These are phyloP conservation scores for Melieria picta DNA, from an alignment of 2,888 invertebrate genomes.

Conservation along the genomic window DNA sequence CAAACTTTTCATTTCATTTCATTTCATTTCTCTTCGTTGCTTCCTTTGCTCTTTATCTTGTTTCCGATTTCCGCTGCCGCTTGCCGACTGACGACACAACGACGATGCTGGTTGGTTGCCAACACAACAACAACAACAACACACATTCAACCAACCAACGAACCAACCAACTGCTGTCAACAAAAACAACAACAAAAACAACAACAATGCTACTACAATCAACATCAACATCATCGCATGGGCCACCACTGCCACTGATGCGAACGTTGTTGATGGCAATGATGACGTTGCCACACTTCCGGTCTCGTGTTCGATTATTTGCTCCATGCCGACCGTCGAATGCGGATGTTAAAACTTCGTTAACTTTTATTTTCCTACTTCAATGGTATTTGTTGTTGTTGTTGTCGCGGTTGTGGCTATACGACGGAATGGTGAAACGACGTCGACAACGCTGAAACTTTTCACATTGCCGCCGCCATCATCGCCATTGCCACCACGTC, in stretches of 20 bases:
- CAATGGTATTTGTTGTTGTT: constrained; percentile 4
- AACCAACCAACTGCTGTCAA: constrained; percentile 6
- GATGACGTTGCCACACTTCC: constrained; percentile 55
- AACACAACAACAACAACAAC: constrained; percentile 8
- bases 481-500: background rate
- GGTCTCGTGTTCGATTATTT: constrained; percentile 53
- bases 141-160: background rate
- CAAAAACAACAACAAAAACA: constrained; percentile 13
- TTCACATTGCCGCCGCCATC: constrained; percentile 46
- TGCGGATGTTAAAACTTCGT: constrained; percentile 60
- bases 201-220: constrained; percentile 14
- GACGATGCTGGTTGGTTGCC: constrained; percentile 22
- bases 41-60: constrained; percentile 54
- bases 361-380: constrained; percentile 48
- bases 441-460: constrained; percentile 46
- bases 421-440: background rate
- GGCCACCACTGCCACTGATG: constrained; percentile 9
- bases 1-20: constrained; percentile 49
- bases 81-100: constrained; percentile 23
- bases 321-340: background rate
- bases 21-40: constrained; percentile 43
- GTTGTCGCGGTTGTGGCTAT: background rate
- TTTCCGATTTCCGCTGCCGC: constrained; percentile 57
- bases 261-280: constrained; percentile 30
- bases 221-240: constrained; percentile 15